phyloP scores from a whole-genome alignment of 1,140 invertebrate genomes.

The Drosophila rhopaloa region DNA sequence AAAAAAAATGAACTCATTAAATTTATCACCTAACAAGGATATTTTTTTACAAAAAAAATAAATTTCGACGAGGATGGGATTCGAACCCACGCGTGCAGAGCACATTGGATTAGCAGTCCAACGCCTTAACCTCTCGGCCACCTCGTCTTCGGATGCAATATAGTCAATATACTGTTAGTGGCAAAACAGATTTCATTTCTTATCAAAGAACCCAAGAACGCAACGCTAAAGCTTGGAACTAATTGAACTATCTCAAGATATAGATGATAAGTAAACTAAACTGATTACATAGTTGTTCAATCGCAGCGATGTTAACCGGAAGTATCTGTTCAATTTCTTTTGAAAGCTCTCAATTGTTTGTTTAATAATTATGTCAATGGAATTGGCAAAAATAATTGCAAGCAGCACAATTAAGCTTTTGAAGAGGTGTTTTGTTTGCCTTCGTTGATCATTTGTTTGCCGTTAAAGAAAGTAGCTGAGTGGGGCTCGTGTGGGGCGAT shows the following conservation, averaged over 20 bases:
- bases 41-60: no score
- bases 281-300: background rate
- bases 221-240: background rate
- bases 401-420: conserved; percentile 11
- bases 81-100: conserved; percentile 94
- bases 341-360: conserved; percentile 25
- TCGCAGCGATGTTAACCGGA: conserved; percentile 1
- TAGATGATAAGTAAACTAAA: conserved; percentile 1
- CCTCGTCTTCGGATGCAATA: conserved; percentile 87
- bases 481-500: conserved; percentile 40
- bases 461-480: conserved; percentile 68
- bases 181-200: conserved; percentile 2
- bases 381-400: conserved; percentile 30
- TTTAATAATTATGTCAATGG: conserved; percentile 64
- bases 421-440: conserved; percentile 38
- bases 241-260: conserved; percentile 15
- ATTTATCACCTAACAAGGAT: no score
- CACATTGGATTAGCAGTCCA: conserved; percentile 92
- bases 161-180: conserved; percentile 7
- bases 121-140: conserved; percentile 96
- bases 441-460: conserved; percentile 36
- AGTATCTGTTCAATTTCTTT: conserved; percentile 6
- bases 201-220: conserved; percentile 18
- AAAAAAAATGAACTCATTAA: no score
- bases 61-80: conserved; percentile 95